Evolutionary conservation across 2,797 vertebrate genomes (phyloP), one percentile per base, ranked within the genome.

Genomic region (Naso thynnoides): DNA sequence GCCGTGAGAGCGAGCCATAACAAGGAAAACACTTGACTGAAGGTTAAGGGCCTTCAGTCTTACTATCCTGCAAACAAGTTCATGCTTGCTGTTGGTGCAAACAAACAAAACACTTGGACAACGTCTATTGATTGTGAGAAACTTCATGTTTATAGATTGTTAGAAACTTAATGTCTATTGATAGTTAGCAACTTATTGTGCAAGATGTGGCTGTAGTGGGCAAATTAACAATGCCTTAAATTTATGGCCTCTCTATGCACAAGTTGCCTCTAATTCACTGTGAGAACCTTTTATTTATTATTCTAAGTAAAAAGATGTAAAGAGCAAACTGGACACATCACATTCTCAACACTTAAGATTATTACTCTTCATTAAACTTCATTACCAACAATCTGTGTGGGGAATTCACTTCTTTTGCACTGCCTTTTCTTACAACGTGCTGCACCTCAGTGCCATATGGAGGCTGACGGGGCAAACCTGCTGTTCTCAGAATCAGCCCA

Each of bases 1-100:
- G 81, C 83, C 58, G 76, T 89, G 89, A 90, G 83, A 84, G 83
- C 11, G 16, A 41, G 81, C 71, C 23, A 8, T 4, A n/a, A 81
- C 57, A 66, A 70, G 79, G 77, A 83, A 81, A 83, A 79, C 45
- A 58, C 72, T 88, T 66, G 66, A 85, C 53, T 82, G 64, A 70
- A 84, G 83, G 82, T 80, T 80, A 71, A 83, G 29, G 44, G 64
- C 69, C 59, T 72, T 58, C 23, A 63, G 60, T 67, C 67, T 53
- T 79, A 62, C 76, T 23, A 65, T 54, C 56, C 74, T n/a, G n/a
- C 52, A 78, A 76, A 84, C 72, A 82, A 62, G 29, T 67, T 23
- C 10, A 47, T 64, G 64, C 67, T 71, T 78, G 36, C 44, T 27
- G 24, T 27, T 81, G 29, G 4, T 38, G 41, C 64, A 85, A 64